phyloP scores from a whole-genome alignment of 1,140 invertebrate species.

The Artemia franciscana region DNA sequence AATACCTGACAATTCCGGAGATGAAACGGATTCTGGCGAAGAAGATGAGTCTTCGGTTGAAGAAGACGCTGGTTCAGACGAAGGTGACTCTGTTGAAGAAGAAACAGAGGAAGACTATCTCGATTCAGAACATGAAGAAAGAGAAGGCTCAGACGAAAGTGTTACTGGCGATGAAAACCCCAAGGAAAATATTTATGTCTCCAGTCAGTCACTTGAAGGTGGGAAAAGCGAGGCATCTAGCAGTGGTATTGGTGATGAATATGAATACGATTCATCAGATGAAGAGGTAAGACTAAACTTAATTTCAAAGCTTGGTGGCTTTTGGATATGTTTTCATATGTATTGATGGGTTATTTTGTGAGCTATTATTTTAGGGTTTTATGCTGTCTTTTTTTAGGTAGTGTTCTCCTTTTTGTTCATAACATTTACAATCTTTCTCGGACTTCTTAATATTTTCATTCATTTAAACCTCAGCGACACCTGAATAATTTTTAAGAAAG shows the following conservation, averaged over 20 bases:
- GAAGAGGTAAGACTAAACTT: conserved; percentile 35
- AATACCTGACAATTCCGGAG: conserved; percentile 9
- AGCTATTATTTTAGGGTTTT: conserved; percentile 1
- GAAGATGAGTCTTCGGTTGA: conserved; percentile 13
- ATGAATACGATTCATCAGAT: conserved; percentile 56
- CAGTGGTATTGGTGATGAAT: conserved; percentile 28
- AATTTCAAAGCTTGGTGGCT: conserved; percentile 1
- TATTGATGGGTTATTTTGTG: background rate
- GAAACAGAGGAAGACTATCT: conserved; percentile 16
- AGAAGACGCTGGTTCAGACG: conserved; percentile 3
- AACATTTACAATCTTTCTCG: no score
- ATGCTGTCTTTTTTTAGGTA: background rate
- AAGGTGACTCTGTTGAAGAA: conserved; percentile 3
- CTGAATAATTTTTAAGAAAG: no score
- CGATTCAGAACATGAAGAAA: conserved; percentile 6
- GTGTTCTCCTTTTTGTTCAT: no score
- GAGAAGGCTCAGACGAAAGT: conserved; percentile 5
- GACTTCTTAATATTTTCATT: no score
- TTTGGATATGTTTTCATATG: background rate
- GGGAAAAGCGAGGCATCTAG: background rate
- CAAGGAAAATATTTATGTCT: conserved; percentile 2
- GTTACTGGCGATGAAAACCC: background rate
- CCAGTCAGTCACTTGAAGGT: background rate
- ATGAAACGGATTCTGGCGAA: conserved; percentile 7
- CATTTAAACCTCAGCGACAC: no score